These are phyloP conservation scores for Sapajus apella DNA, from an alignment of 2,113 vertebrate species.

Conservation along the genomic window DNA sequence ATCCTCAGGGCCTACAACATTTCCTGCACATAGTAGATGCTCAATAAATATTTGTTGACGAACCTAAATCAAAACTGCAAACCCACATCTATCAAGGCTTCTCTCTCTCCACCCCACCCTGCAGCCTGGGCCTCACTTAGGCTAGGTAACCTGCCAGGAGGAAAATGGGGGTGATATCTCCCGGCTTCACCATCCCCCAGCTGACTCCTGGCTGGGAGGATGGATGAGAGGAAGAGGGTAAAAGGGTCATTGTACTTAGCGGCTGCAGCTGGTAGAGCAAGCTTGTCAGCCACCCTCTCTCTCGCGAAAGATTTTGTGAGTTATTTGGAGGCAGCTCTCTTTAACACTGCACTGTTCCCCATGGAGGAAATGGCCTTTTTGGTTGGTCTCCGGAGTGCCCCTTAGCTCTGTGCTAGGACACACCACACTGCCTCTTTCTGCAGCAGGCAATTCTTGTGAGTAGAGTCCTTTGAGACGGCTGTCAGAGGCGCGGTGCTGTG, in stretches of 20 bases:
- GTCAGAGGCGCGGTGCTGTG: not conserved
- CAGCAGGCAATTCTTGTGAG: not conserved
- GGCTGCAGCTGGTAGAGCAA: too few species aligned
- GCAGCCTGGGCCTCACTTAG: not conserved
- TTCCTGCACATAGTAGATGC: not conserved
- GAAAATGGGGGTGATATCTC: not conserved
- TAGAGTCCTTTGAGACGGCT: not conserved
- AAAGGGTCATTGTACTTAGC: not conserved
- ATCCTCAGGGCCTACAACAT: not conserved
- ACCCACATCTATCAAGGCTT: not conserved
- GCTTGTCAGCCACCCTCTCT: not conserved
- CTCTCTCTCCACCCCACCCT: not conserved
- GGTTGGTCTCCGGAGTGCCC: not conserved
- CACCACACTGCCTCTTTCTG: not conserved
- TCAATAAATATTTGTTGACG: not conserved
- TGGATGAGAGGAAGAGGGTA: not conserved
- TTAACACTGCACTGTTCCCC: not conserved
- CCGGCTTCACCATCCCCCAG: not conserved
- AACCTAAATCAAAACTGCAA: not conserved
- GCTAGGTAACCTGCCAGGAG: not conserved
- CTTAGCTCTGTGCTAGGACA: not conserved
- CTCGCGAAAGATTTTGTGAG: accelerated
- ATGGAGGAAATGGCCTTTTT: not conserved
- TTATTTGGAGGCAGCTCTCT: not conserved
- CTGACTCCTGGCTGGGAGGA: not conserved